Conservation (phyloP, 2,113 vertebrate species). For the Tor tambroides region DNA sequence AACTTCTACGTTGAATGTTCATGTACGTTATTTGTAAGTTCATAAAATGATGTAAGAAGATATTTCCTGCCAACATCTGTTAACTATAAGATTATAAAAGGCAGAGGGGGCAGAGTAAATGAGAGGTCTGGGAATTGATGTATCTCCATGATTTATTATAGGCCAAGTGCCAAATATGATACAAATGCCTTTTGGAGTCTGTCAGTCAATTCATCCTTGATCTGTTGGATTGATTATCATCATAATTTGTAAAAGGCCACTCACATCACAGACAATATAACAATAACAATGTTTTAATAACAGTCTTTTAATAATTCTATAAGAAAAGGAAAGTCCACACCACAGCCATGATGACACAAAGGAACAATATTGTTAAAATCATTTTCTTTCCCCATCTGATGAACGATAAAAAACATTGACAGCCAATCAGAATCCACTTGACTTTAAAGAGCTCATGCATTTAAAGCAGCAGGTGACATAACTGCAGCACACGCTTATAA, state of each 20-base stretch:
- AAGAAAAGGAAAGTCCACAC: too few relatives aligned
- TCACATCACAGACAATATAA: neutral
- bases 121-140: slow-evolving; percentile 9
- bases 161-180: slow-evolving; percentile 7
- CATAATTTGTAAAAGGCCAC: neutral
- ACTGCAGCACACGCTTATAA: too few relatives aligned
- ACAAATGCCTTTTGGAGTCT: neutral
- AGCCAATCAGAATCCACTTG: too few relatives aligned
- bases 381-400: too few relatives aligned
- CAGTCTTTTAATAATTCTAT: too few relatives aligned
- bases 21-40: neutral
- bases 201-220: neutral
- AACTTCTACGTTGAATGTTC: neutral
- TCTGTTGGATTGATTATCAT: neutral
- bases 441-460: too few relatives aligned
- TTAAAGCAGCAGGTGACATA: too few relatives aligned
- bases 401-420: too few relatives aligned
- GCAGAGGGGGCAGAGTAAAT: neutral
- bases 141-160: neutral
- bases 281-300: too few relatives aligned
- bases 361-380: too few relatives aligned
- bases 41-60: neutral
- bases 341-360: too few relatives aligned
- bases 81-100: slow-evolving; percentile 1
- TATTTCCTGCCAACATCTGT: neutral